phyloP scores from a whole-genome alignment of 2,113 vertebrate genomes.

The Ageneiosus marmoratus region DNA sequence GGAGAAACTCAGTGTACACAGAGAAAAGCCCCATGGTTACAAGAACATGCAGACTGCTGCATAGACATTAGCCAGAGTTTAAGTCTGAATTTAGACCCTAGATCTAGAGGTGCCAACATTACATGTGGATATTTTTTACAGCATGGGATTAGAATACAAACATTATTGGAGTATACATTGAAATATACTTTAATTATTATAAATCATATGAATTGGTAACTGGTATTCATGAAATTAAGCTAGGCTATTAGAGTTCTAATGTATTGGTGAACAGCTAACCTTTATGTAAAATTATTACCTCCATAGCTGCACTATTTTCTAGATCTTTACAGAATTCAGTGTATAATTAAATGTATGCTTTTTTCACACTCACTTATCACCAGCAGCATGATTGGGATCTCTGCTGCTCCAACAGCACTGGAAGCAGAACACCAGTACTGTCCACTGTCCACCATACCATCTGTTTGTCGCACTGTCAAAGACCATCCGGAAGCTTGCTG shows the following conservation, averaged over 20 bases:
- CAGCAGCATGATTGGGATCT: constrained; percentile 73
- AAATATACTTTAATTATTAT: background rate
- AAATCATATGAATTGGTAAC: background rate
- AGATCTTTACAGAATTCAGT: too few species aligned
- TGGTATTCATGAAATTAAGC: background rate
- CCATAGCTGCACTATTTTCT: background rate
- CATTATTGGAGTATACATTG: background rate
- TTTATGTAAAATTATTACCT: background rate
- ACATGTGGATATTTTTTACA: background rate
- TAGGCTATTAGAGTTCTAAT: background rate
- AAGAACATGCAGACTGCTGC: background rate
- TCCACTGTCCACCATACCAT: constrained; percentile 75
- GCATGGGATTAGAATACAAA: background rate
- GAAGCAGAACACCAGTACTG: constrained; percentile 79
- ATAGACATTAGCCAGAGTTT: background rate
- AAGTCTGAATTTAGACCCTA: background rate
- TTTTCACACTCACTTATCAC: constrained; percentile 77
- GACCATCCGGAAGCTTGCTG: constrained; percentile 71
- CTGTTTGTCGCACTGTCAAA: constrained; percentile 73
- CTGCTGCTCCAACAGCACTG: constrained; percentile 81
- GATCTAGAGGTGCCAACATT: background rate
- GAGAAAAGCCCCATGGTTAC: background rate
- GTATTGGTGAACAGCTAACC: background rate
- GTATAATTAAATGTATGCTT: too few species aligned
- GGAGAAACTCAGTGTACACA: background rate